Conservation (phyloP, 2,113 vertebrate species). For the Xiphophorus couchianus region DNA sequence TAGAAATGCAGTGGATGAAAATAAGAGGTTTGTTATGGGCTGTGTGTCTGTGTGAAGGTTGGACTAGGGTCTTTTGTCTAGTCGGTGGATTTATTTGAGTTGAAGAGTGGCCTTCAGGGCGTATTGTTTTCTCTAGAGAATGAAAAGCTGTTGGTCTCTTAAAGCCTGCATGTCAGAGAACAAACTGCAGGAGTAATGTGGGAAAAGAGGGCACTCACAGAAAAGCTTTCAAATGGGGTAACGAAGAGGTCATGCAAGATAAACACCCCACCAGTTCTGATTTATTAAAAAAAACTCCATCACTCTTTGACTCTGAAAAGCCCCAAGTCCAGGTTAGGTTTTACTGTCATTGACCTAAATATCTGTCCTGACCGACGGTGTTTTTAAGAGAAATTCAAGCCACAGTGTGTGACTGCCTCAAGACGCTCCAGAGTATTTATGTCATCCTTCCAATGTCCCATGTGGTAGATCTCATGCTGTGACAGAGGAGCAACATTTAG, state of each 20-base stretch:
- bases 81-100: conserved; percentile 62
- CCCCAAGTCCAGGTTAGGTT: conserved; percentile 30
- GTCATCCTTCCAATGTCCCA: conserved; percentile 52
- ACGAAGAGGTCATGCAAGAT: conserved; percentile 66
- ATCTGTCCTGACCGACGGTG: conserved; percentile 35
- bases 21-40: conserved; percentile 33
- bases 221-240: conserved; percentile 57
- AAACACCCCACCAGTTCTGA: conserved; percentile 63
- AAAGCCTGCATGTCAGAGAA: conserved; percentile 55
- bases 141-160: conserved; percentile 69
- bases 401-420: conserved; percentile 27
- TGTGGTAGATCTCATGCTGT: conserved; percentile 14
- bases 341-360: conserved; percentile 44
- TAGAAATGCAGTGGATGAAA: conserved; percentile 53
- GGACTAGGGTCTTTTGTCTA: conserved; percentile 44
- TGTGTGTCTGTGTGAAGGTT: conserved; percentile 48
- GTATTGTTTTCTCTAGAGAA: conserved; percentile 69
- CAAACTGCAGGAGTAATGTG: conserved; percentile 71
- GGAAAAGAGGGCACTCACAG: conserved; percentile 64
- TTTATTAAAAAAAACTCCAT: conserved; percentile 62
- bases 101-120: conserved; percentile 43
- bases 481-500: neutral
- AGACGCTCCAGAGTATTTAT: conserved; percentile 36
- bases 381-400: conserved; percentile 14
- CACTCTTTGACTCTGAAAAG: conserved; percentile 23